Conservation (phyloP, 2,113 vertebrate genomes). For the Apodemus speciosus region DNA sequence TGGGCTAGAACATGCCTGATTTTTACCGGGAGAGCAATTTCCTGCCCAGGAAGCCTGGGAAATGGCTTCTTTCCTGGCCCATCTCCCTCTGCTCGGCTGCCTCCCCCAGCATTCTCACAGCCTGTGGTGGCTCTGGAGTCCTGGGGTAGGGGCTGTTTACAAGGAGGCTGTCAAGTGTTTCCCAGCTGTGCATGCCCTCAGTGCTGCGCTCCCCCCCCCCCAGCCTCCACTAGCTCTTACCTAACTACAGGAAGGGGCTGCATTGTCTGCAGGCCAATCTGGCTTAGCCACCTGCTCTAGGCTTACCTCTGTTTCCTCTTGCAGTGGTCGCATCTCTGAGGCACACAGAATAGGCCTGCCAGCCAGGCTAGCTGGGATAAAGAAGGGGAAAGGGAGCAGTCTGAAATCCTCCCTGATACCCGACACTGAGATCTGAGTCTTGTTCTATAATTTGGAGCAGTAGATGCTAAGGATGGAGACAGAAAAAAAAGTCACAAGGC, state of each 20-base stretch:
- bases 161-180: neutral
- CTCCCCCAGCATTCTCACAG: neutral
- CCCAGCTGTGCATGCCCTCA: fast-evolving
- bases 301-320: neutral
- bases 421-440: neutral
- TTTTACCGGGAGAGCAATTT: constrained; percentile 38
- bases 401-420: neutral
- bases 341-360: neutral
- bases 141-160: neutral
- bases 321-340: neutral
- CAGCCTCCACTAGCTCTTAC: neutral
- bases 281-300: neutral
- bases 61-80: neutral
- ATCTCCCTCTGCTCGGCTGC: neutral
- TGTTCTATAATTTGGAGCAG: neutral
- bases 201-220: too few species aligned
- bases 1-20: constrained; percentile 27
- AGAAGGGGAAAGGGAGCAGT: neutral
- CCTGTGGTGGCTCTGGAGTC: neutral
- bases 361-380: neutral
- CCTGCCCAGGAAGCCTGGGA: neutral
- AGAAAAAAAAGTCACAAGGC: neutral
- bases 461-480: neutral
- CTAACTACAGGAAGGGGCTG: neutral
- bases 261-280: neutral